These are phyloP conservation scores for Pseudomyrmex concolor DNA, from an alignment of 1,140 invertebrate genomes.

Conservation along the genomic window DNA sequence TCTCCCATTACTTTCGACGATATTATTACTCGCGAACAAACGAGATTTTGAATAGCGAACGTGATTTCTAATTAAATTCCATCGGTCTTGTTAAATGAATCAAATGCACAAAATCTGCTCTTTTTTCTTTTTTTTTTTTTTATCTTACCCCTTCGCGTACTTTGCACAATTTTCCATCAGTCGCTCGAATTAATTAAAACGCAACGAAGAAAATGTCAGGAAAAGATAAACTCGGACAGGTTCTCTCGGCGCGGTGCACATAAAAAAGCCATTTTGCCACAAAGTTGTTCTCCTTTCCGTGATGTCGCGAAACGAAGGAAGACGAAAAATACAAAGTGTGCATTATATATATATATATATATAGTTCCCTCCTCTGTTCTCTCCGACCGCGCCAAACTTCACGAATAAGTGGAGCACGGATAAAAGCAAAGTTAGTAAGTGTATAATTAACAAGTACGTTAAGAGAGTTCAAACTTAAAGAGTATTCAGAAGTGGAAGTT, in stretches of 20 bases:
- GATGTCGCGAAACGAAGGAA: conserved; percentile 31
- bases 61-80: conserved; percentile 45
- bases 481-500: conserved; percentile 33
- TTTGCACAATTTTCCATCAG: conserved; percentile 50
- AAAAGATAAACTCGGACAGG: conserved; percentile 31
- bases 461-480: conserved; percentile 59
- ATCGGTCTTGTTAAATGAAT: conserved; percentile 19
- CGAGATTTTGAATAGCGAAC: conserved; percentile 24
- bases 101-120: conserved; percentile 7
- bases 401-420: conserved; percentile 68
- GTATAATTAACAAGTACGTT: conserved; percentile 69
- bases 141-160: neutral
- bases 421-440: conserved; percentile 73
- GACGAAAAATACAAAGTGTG: conserved; percentile 50
- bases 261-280: conserved; percentile 56
- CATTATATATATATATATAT: conserved; percentile 20
- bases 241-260: conserved; percentile 35
- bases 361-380: neutral
- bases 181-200: conserved; percentile 49
- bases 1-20: conserved; percentile 23
- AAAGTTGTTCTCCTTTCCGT: conserved; percentile 38
- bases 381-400: conserved; percentile 55
- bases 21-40: conserved; percentile 25
- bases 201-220: neutral
- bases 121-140: no score